A percentile compares a stretch with the other conserved stretches of the same genome.
Evolutionary conservation across 2,113 vertebrate species (phyloP).

Genomic region (Hiodon alosoides): DNA sequence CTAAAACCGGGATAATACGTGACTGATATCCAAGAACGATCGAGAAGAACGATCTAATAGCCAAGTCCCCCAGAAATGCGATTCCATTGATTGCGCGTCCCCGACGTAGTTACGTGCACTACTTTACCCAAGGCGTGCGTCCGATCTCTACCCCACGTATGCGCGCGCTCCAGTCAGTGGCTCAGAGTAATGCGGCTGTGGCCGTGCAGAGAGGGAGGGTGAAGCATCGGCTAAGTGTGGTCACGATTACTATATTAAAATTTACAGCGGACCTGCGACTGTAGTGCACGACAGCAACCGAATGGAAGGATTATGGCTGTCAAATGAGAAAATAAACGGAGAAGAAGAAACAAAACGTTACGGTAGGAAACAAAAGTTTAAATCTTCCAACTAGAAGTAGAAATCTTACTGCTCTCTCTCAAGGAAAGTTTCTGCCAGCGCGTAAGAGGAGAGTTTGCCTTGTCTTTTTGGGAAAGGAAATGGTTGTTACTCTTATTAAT

Average conservation of each 20-base stretch:
- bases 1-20: too few relatives aligned
- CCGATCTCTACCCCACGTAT: constrained; percentile 42
- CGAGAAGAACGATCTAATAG: too few relatives aligned
- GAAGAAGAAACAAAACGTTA: constrained; percentile 19
- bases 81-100: constrained; percentile 22
- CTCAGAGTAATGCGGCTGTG: constrained; percentile 51
- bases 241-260: constrained; percentile 30
- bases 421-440: constrained; percentile 24
- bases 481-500: background rate
- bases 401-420: constrained; percentile 33
- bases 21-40: background rate
- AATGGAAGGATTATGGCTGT: constrained; percentile 32
- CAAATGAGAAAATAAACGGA: constrained; percentile 13
- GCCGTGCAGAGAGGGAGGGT: constrained; percentile 45
- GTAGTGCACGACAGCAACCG: constrained; percentile 25
- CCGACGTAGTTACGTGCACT: constrained; percentile 31
- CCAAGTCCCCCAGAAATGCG: background rate
- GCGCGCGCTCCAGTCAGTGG: constrained; percentile 30
- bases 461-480: background rate
- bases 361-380: constrained; percentile 55
- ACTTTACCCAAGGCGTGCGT: constrained; percentile 43
- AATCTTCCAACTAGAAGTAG: constrained; percentile 41
- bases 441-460: background rate
- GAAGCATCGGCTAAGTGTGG: constrained; percentile 24
- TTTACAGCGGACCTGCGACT: constrained; percentile 30